phyloP scores from a whole-genome alignment of 2,888 invertebrate species.

The Tenthredo mesomela region DNA sequence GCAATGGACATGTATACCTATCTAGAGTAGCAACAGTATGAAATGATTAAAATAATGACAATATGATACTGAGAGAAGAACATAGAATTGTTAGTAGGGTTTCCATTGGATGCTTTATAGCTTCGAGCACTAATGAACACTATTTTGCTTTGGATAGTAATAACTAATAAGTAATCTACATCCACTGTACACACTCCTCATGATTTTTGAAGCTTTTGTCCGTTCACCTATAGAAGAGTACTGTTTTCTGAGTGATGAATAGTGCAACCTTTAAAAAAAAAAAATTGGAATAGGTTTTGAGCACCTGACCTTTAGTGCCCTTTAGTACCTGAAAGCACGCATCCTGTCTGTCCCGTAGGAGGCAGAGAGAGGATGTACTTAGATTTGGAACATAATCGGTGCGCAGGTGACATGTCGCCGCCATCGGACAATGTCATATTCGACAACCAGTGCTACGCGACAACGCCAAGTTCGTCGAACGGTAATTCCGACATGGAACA shows the following conservation, averaged over 20 bases:
- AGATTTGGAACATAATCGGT: slow-evolving; percentile 84
- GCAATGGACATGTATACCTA: not conserved
- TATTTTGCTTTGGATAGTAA: not conserved
- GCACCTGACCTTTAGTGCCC: slow-evolving; percentile 80
- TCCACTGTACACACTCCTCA: not conserved
- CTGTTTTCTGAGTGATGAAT: not conserved
- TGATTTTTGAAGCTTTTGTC: not conserved
- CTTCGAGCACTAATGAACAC: not conserved
- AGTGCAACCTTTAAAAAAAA: not conserved
- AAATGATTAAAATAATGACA: not conserved
- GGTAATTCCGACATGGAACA: slow-evolving; percentile 94
- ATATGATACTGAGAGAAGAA: not conserved
- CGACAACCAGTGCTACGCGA: slow-evolving; percentile 97
- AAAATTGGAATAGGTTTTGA: not conserved
- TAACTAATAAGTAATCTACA: not conserved
- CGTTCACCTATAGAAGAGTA: not conserved
- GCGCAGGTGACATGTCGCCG: slow-evolving; percentile 85
- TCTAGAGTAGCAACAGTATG: not conserved
- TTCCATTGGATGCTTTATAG: not conserved
- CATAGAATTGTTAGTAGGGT: not conserved
- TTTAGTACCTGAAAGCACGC: slow-evolving; percentile 80
- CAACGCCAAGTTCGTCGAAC: slow-evolving; percentile 95
- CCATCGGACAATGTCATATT: slow-evolving; percentile 96
- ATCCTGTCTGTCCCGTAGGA: slow-evolving; percentile 75
- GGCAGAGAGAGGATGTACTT: slow-evolving; percentile 81